Evolutionary conservation across 2,888 invertebrate species (phyloP).

Genomic region (Amblyteles armatorius): DNA sequence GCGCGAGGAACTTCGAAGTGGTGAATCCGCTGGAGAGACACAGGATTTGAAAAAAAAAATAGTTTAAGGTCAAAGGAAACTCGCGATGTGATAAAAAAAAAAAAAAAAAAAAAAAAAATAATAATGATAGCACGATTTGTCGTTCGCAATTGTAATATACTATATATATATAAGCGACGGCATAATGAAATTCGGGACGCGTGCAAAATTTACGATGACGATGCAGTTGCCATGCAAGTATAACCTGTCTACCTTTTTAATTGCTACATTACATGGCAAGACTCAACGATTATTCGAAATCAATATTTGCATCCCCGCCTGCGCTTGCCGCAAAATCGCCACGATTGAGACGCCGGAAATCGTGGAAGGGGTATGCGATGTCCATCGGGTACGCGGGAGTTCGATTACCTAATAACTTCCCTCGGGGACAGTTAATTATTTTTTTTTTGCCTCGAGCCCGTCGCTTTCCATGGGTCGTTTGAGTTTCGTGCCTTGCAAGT

Average conservation of each 20-base stretch:
- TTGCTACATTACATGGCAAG: conserved; percentile 1
- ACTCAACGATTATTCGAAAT: background rate
- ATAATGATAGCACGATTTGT: background rate
- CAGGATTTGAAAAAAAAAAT: no score
- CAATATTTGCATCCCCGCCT: no score
- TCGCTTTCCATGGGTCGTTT: conserved; percentile 13
- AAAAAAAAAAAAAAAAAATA: background rate
- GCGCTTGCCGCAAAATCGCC: background rate
- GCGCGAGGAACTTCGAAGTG: background rate
- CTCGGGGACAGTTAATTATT: conserved; percentile 30
- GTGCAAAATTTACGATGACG: background rate
- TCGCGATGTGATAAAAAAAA: no score
- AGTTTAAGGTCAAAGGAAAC: no score
- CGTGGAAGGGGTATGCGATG: background rate
- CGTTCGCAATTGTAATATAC: no score
- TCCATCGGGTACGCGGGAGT: conserved; percentile 34
- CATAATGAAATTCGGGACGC: no score
- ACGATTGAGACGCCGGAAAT: background rate
- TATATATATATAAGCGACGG: no score
- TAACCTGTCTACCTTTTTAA: conserved; percentile 40
- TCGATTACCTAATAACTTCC: conserved; percentile 51
- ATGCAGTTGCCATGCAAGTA: conserved; percentile 8
- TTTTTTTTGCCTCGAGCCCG: background rate
- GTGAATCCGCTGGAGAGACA: background rate
- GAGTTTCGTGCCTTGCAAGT: conserved; percentile 30